These are phyloP conservation scores for Thymelicus lineola DNA, from an alignment of 2,888 invertebrate species.

Conservation along the genomic window DNA sequence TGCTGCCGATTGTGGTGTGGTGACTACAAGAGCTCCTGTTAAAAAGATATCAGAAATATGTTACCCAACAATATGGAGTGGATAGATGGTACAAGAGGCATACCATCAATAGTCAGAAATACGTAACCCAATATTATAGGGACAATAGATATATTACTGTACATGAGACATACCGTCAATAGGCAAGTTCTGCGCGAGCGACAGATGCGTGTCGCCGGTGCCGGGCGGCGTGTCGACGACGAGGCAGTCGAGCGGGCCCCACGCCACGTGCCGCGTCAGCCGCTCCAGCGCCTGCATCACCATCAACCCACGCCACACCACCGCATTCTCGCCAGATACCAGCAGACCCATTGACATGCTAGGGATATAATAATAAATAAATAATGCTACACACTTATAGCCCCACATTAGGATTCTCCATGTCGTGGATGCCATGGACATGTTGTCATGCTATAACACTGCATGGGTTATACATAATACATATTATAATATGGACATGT, in stretches of 20 bases:
- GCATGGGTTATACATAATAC: no score
- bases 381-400: no score
- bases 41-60: slow-evolving; percentile 33
- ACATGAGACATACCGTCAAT: slow-evolving; percentile 86
- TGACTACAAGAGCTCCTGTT: slow-evolving; percentile 93
- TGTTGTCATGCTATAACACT: no score
- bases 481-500: no score
- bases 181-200: slow-evolving; percentile 94
- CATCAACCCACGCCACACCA: slow-evolving; percentile 98
- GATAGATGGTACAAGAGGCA: background rate
- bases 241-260: slow-evolving; percentile 95
- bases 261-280: slow-evolving; percentile 93
- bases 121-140: no score
- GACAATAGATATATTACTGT: no score
- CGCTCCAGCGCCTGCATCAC: slow-evolving; percentile 97
- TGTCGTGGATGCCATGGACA: no score
- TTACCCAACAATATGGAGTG: no score
- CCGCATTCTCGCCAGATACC: slow-evolving; percentile 92
- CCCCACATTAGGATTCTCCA: no score
- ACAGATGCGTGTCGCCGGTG: slow-evolving; percentile 97
- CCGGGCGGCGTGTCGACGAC: slow-evolving; percentile 98
- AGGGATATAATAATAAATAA: no score
- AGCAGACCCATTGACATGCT: slow-evolving; percentile 98
- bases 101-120: slow-evolving; percentile 87
- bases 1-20: slow-evolving; percentile 96